Base-by-base conservation (phyloP, 2,888 invertebrate species). In the Ommatoiulus sabulosus region DNA sequence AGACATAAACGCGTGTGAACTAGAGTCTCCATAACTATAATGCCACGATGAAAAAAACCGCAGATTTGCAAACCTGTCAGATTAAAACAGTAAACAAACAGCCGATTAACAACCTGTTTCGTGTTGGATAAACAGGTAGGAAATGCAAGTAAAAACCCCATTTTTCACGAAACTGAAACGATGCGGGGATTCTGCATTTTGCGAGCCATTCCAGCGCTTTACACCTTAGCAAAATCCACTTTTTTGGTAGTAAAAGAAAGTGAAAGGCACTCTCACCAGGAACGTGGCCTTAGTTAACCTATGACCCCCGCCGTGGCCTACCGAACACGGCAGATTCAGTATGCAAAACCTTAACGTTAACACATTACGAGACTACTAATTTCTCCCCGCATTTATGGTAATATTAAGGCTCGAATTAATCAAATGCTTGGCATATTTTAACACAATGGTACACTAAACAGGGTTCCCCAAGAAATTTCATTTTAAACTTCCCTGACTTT, bases 141-240 rank as follows among this genome's bases (percentile, higher is more conserved):
- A 72, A 72, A 72, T 72, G 72, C 72, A 72, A 72, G 24, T 24
- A 72, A 72, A 52, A 63, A 72, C 24, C 52, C 72, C 72, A 24
- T 72, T 72, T 72, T 24, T 72, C 24, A 12, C n/a, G 8, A 24
- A 72, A 72, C 17, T 63, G 63, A 63, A 63, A 63, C 20, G 63
- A 20, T 63, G 63, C 63, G n/a, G n/a, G 24, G 10, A 24, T 72
- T 72, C 35, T 3, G 72, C 72, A 72, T 72, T 72, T 72, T 24
- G 24, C 12, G 10, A 72, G 24, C 7, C 10, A 24, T 72, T 72
- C 72, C 24, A 10, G 72, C 24, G 24, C 24, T 24, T 24, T 72
- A 72, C 72, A 12, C 72, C 24, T 72, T 72, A 15, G 72, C 24
- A 3, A 8, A 24, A 24, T 24, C 10, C 8, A 12, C 72, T 24